A percentile compares a stretch with the other conserved stretches of the same genome.
Evolutionary conservation across 2,113 vertebrate species (phyloP).

Genomic region (Embiotoca jacksoni): DNA sequence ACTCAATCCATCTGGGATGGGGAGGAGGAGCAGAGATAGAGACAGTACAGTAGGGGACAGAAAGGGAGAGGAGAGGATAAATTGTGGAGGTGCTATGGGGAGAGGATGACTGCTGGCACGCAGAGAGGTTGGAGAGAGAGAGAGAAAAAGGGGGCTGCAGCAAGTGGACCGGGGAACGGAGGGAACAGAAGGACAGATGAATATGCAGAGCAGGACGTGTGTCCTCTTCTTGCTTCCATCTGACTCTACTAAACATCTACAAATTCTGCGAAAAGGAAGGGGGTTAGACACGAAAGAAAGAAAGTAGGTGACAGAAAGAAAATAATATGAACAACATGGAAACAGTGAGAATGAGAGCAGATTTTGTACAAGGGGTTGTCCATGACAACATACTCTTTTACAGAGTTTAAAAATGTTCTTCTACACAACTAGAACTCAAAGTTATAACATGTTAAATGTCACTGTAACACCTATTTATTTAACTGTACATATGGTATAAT

Average conservation of each 20-base stretch:
- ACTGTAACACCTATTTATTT: background rate
- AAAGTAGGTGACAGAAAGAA: constrained; percentile 5
- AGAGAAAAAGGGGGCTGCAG: constrained; percentile 7
- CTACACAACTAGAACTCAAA: background rate
- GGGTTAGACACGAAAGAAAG: background rate
- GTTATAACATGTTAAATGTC: background rate
- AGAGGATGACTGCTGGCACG: constrained; percentile 49
- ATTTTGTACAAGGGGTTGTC: no score
- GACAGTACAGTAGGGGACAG: constrained; percentile 41
- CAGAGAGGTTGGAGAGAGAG: constrained; percentile 24
- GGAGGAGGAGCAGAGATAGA: constrained; percentile 31
- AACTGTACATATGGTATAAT: background rate
- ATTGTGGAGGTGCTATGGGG: constrained; percentile 48
- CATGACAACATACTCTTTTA: no score
- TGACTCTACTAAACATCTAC: constrained; percentile 58
- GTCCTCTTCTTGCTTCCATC: constrained; percentile 50
- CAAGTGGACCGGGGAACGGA: constrained; percentile 14
- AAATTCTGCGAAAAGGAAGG: constrained; percentile 23
- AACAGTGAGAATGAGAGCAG: background rate
- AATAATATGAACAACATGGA: background rate
- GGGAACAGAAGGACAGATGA: constrained; percentile 64
- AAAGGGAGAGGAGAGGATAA: constrained; percentile 53
- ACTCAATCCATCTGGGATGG: constrained; percentile 59
- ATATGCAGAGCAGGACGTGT: constrained; percentile 33
- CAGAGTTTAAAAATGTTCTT: background rate